Percentiles rank a stretch among this genome's conserved stretches.
These are phyloP conservation scores for Gnathonemus longibarbis DNA, from an alignment of 2,113 vertebrate species.

Conservation along the genomic window DNA sequence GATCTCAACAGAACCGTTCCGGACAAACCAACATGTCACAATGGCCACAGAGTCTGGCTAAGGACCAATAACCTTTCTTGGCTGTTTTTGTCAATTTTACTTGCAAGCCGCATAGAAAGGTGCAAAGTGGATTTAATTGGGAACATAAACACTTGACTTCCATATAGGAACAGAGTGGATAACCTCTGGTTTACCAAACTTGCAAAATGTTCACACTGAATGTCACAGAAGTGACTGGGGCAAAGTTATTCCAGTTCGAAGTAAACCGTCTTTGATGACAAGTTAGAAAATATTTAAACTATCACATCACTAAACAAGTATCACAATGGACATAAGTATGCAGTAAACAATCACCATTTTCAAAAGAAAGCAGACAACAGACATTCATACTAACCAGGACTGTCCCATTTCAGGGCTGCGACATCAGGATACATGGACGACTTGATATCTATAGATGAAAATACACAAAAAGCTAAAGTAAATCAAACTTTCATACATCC, in stretches of 20 bases:
- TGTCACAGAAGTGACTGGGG: background rate
- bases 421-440: conserved; percentile 32
- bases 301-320: background rate
- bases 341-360: background rate
- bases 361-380: background rate
- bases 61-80: background rate
- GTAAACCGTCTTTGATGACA: background rate
- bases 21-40: background rate
- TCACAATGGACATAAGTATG: background rate
- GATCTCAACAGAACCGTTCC: background rate
- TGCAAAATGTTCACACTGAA: background rate
- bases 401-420: conserved; percentile 3
- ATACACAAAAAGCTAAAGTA: background rate
- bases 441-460: conserved; percentile 16
- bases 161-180: background rate
- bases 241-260: background rate
- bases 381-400: conserved; percentile 29
- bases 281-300: background rate
- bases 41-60: background rate
- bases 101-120: background rate
- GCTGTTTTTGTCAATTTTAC: background rate
- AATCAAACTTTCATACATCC: conserved; percentile 1
- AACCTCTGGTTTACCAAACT: background rate
- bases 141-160: background rate
- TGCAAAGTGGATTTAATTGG: background rate